Base-by-base conservation (phyloP, 2,113 vertebrate species). In the Syngnathus floridae region DNA sequence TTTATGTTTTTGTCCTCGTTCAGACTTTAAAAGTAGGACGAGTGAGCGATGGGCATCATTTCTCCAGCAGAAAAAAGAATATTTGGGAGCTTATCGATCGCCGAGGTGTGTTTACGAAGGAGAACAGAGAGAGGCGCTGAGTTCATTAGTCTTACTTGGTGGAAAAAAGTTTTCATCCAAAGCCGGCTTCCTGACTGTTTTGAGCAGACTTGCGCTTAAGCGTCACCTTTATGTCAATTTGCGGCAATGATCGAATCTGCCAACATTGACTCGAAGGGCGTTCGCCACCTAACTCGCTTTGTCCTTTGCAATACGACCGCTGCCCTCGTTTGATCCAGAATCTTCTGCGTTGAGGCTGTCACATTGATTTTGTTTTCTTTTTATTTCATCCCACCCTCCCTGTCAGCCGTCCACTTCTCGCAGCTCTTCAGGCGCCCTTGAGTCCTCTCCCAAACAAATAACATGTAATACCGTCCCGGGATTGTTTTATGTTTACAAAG, bases 401-500 rank as follows among this genome's bases (percentile, higher is more conserved):
- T 4, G 1, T 16, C 26, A 56, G 54, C 26, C 26, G 5, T 26
- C 26, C 22, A 16, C 26, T 56, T 40, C 22, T 40, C 10, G 8
- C 57, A 38, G 17, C 19, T n/a, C 1, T 59, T 40, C 38, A 31
- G 36, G 4, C 19, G 36, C 8, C 36, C 56, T 60, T 21, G 58
- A 60, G 19, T 40, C 26, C 37, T n/a, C 58, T 22, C 58, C 19
- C 19, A 40, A 60, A 60, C 58, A 60, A 60, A 60, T 12, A 22
- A 40, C 19, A 22, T 41, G 58, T 38, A 60, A 60, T 13, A 21
- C 58, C n/a, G 40, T 41, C 58, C 19, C 58, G 37, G 58, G 58
- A 40, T 19, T 60, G 58, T 60, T 60, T 40, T 40, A 40, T 60
- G 58, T 60, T 60, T 40, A 60, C 58, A 40, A 60, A 60, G 58